These are phyloP conservation scores for Sipunculus nudus DNA, from an alignment of 2,888 invertebrate genomes.

Conservation along the genomic window DNA sequence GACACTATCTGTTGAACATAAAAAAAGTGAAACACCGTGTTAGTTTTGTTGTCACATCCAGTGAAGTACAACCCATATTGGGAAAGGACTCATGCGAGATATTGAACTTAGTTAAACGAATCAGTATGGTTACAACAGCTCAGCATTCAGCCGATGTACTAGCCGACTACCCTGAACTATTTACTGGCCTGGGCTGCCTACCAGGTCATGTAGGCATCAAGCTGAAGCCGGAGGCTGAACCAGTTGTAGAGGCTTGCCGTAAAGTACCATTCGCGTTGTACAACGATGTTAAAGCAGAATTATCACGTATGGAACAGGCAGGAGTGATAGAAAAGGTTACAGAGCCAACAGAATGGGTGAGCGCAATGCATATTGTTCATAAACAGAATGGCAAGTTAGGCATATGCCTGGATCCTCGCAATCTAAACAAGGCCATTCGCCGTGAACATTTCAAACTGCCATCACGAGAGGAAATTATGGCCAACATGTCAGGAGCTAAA, in stretches of 20 bases:
- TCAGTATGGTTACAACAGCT: too few relatives aligned
- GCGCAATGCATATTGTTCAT: conserved; percentile 29
- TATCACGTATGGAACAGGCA: conserved; percentile 26
- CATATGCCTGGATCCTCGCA: conserved; percentile 40
- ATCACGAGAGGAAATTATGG: conserved; percentile 37
- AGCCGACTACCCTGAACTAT: too few relatives aligned
- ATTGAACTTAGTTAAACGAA: too few relatives aligned
- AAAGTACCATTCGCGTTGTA: conserved; percentile 32
- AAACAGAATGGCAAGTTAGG: conserved; percentile 38
- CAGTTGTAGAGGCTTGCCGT: conserved; percentile 37
- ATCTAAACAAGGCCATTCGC: conserved; percentile 37
- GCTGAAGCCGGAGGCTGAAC: conserved; percentile 22
- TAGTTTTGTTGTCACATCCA: too few relatives aligned
- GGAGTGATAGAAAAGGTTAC: conserved; percentile 33
- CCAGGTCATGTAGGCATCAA: conserved; percentile 27
- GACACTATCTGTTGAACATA: too few relatives aligned
- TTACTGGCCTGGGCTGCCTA: conserved; percentile 37
- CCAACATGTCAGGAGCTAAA: conserved; percentile 27
- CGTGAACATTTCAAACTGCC: conserved; percentile 38
- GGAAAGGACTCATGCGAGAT: too few relatives aligned
- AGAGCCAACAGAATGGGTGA: conserved; percentile 44
- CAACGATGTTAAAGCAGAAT: conserved; percentile 31
- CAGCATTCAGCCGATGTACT: too few relatives aligned
- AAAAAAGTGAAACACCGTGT: too few relatives aligned
- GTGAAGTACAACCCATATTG: too few relatives aligned